Base-by-base conservation (phyloP, 1,140 invertebrate species). In the Teleopsis dalmanni region DNA sequence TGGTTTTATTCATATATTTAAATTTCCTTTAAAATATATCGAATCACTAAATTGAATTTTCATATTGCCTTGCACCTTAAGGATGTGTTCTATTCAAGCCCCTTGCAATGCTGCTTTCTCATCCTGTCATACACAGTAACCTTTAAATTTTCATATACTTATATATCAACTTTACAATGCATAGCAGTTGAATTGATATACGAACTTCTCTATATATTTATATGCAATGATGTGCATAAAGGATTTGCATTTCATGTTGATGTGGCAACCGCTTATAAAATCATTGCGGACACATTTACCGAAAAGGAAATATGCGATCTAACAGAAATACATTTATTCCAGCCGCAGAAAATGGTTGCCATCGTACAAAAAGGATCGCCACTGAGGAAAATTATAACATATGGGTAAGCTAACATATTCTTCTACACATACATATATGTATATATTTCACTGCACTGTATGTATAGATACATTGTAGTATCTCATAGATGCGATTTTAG, bases 231-330 rank as follows among this genome's bases (percentile, higher is more conserved):
- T n/a, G n/a, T n/a, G n/a, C n/a, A n/a, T 44, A 34, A 44, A 61
- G 79, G 77, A 0, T 82, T 78, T 55, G 81, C 80, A 2, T 82
- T 80, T 60, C 78, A 81, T 42, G 72, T 80, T 1, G 81, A 83
- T 57, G 74, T 75, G 5, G 73, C 77, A 3, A 75, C 74, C 2
- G 80, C 76, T 1, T 83, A 82, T 57, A 76, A 77, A 47, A 76
- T 81, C 6, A 81, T 82, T 55, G 70, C 70, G 29, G 73, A 76
- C 11, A 77, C 74, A 11, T 82, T 81, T 48, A 71, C 56, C 0
- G 78, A 81, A 51, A 59, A 75, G 4, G 76, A 81, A 56, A 78
- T 82, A 31, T 83, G 81, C 50, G 80, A 81, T 50, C 65, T 78
- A 2, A 71, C 72, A 0, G 78, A 81, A 59, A 76, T 83, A 22